Evolutionary conservation across 2,797 vertebrate genomes (phyloP), one percentile per base, ranked within the genome.

Genomic region (Melanotaenia trifasciata): DNA sequence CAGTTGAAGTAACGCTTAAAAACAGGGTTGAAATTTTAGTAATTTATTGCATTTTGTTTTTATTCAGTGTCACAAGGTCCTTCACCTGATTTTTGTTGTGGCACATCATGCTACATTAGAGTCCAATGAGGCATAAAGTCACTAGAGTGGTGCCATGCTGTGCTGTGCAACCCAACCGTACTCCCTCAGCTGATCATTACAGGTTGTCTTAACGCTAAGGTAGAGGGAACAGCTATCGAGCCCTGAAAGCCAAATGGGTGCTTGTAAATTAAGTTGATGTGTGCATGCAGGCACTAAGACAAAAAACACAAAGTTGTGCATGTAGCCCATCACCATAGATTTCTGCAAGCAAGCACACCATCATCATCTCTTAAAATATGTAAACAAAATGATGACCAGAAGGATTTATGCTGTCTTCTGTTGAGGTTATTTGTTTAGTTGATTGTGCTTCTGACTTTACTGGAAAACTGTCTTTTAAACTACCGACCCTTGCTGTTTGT

Each of bases 361-460:
- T 87, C 70, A 74, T 66, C 43, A 57, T 79, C 79, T 66, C 66
- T 62, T 51, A 73, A 86, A 84, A 76, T 89, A 94, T 92, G 92
- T 80, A 90, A 92, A 90, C 89, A 90, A 58, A 68, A 70, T 4
- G 30, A 68, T 67, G 81, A 72, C 45, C 32, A 38, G 72, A 63
- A 80, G 74, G 58, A 60, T 66, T 1, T 14, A 54, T 64, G 70
- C 28, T 2, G n/a, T 67, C 61, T 58, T 66, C 53, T 32, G 43
- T 53, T 9, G 35, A 63, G n/a, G 43, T 77, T 82, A 64, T 72
- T 84, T 75, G 66, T 74, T 74, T 72, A 47, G 28, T 38, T 70
- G 67, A 71, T 61, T 50, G 12, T 11, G 47, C 40, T 72, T 45
- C 32, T 22, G 5, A 58, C 28, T 54, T 47, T 62, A 50, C 36